These are phyloP conservation scores for Xestia sexstrigata DNA, from an alignment of 2,888 invertebrate genomes.

Conservation along the genomic window DNA sequence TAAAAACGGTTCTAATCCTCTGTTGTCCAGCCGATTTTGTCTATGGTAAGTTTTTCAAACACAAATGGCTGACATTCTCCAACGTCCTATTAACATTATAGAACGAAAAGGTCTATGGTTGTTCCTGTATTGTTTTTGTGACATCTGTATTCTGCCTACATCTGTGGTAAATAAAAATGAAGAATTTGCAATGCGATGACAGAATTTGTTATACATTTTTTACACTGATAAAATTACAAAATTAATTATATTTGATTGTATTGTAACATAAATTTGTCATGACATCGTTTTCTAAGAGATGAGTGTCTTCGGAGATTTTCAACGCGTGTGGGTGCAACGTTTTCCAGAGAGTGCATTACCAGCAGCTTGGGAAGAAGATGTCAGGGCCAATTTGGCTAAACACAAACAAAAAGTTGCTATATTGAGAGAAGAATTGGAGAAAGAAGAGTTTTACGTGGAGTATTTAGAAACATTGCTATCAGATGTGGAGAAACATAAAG, in stretches of 20 bases:
- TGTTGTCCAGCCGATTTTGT: conserved; percentile 55
- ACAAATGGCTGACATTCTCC: conserved; percentile 24
- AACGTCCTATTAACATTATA: conserved; percentile 4
- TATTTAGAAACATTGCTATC: conserved; percentile 96
- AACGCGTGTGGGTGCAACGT: conserved; percentile 97
- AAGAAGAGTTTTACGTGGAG: conserved; percentile 97
- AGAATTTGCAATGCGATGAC: conserved; percentile 77
- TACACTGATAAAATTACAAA: conserved; percentile 70
- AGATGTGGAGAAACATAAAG: conserved; percentile 96
- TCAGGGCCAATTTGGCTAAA: conserved; percentile 96
- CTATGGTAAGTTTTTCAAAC: neutral
- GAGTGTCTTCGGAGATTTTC: conserved; percentile 98
- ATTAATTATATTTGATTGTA: conserved; percentile 70
- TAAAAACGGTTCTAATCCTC: neutral
- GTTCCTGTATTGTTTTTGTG: conserved; percentile 20
- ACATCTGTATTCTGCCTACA: conserved; percentile 28
- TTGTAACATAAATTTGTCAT: conserved; percentile 88
- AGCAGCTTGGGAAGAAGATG: conserved; percentile 98
- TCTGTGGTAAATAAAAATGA: conserved; percentile 68
- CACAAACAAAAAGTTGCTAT: conserved; percentile 96
- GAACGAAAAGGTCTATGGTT: conserved; percentile 21
- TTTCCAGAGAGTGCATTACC: conserved; percentile 97
- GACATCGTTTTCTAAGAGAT: conserved; percentile 91
- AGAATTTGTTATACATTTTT: conserved; percentile 80
- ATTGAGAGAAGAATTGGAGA: conserved; percentile 96